phyloP scores from a whole-genome alignment of 2,113 vertebrate species.

The Chionodraco myersi region DNA sequence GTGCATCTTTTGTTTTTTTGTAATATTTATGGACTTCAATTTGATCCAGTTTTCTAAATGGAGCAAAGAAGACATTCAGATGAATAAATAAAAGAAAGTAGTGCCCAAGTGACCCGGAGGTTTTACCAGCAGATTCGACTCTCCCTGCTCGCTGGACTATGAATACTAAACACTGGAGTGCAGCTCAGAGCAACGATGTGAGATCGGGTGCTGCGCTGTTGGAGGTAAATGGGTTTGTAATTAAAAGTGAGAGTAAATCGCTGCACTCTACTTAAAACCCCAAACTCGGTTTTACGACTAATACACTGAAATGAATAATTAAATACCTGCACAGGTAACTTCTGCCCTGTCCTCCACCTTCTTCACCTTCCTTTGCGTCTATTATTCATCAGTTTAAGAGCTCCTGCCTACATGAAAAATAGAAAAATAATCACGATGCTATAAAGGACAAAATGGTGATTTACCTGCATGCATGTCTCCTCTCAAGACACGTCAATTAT shows the following conservation, averaged over 20 bases:
- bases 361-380: constrained; percentile 21
- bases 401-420: constrained; percentile 22
- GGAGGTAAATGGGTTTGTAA: not conserved
- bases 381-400: constrained; percentile 54
- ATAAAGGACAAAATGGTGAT: not conserved
- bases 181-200: constrained; percentile 6
- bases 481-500: constrained; percentile 45
- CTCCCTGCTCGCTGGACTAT: constrained; percentile 33
- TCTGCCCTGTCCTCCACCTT: not conserved
- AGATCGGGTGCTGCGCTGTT: not conserved
- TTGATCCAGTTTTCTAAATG: constrained; percentile 6
- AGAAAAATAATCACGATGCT: not conserved
- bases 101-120: not conserved
- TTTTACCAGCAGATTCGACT: constrained; percentile 35
- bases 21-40: constrained; percentile 47
- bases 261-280: not conserved
- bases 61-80: constrained; percentile 6
- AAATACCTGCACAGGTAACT: not conserved
- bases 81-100: constrained; percentile 35
- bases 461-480: not conserved
- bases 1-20: constrained; percentile 18
- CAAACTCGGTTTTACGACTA: too few species aligned
- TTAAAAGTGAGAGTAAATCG: not conserved
- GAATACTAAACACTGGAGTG: constrained; percentile 35
- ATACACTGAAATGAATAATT: not conserved